A percentile compares a stretch with the other conserved stretches of the same genome.
phyloP scores from a whole-genome alignment of 1,140 invertebrate species.

The Eciton burchellii region DNA sequence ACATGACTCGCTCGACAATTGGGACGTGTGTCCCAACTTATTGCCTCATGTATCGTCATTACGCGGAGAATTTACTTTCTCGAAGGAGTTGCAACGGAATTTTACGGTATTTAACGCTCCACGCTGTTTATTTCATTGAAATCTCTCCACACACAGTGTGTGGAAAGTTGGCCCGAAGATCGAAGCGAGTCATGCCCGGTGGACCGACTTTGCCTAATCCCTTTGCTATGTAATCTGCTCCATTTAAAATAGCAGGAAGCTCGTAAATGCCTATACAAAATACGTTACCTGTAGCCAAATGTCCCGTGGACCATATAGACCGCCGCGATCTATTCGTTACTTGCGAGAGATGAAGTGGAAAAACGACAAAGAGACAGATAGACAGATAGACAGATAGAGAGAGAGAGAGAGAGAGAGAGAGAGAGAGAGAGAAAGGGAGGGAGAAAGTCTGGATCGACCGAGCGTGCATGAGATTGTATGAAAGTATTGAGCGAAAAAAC shows the following conservation, averaged over 20 bases:
- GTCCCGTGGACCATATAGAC: slow-evolving; percentile 82
- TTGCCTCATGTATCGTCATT: neutral
- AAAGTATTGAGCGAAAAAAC: slow-evolving; percentile 35
- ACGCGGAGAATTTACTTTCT: neutral
- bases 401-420: slow-evolving; percentile 28
- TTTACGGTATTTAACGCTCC: neutral
- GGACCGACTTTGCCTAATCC: slow-evolving; percentile 15
- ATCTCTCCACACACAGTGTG: slow-evolving; percentile 20
- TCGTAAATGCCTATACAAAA: slow-evolving; percentile 70
- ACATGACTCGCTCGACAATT: slow-evolving; percentile 43
- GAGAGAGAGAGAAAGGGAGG: slow-evolving; percentile 32
- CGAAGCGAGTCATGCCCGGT: slow-evolving; percentile 41
- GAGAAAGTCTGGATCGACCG: slow-evolving; percentile 19
- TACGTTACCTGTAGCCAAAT: slow-evolving; percentile 83
- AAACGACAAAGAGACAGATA: slow-evolving; percentile 11
- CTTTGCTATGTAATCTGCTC: slow-evolving; percentile 45
- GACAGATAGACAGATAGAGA: no score
- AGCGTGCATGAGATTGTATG: slow-evolving; percentile 42
- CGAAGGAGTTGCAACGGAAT: neutral
- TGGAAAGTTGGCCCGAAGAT: neutral
- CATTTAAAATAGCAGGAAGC: slow-evolving; percentile 55
- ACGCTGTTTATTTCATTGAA: neutral
- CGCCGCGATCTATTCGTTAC: slow-evolving; percentile 77
- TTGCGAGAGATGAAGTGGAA: slow-evolving; percentile 43
- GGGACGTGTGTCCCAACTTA: neutral